Conservation (phyloP, 2,888 invertebrate genomes). For the Papilio protenor region DNA sequence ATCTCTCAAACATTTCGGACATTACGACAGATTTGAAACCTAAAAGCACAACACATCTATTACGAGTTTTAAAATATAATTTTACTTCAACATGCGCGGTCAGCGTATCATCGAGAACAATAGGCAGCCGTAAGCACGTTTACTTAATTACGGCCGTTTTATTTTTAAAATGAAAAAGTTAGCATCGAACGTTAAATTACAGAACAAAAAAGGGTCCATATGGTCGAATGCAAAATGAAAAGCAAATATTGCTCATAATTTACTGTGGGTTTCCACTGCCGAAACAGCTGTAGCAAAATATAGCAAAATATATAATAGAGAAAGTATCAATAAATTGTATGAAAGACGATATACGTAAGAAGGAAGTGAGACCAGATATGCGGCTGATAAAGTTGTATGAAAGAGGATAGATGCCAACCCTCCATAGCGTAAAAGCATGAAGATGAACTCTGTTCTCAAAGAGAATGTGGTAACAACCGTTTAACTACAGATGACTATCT, state of each 20-base stretch:
- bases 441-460: no score
- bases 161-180: constrained; percentile 68
- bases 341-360: background rate
- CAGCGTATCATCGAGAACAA: constrained; percentile 73
- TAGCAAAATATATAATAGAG: background rate
- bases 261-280: constrained; percentile 42
- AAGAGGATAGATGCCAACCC: no score
- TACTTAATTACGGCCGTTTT: constrained; percentile 76
- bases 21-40: background rate
- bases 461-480: background rate
- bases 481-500: constrained; percentile 66
- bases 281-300: background rate
- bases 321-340: background rate
- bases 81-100: constrained; percentile 44
- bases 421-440: no score
- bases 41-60: background rate
- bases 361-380: no score
- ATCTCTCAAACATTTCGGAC: background rate
- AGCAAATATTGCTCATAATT: constrained; percentile 80
- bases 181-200: constrained; percentile 71
- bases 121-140: constrained; percentile 67
- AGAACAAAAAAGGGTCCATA: constrained; percentile 71
- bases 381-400: no score
- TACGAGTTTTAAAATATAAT: background rate
- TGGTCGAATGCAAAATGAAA: constrained; percentile 71